phyloP scores from a whole-genome alignment of 1,140 invertebrate species.

The Drosophila watanabei region DNA sequence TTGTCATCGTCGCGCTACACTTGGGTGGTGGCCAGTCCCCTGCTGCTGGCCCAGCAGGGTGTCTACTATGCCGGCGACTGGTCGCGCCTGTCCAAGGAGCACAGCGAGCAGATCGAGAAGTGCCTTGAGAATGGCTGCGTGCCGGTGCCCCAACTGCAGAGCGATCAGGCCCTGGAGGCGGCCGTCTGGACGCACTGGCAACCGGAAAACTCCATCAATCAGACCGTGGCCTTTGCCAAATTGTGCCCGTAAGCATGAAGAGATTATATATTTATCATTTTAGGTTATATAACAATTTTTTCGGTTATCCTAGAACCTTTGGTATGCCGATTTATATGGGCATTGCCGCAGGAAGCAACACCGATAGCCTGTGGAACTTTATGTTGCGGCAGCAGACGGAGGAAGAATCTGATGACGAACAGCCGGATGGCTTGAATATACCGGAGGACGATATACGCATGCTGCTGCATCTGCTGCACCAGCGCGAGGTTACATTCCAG shows the following conservation, averaged over 20 bases:
- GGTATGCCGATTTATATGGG: slow-evolving; percentile 76
- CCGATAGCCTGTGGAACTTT: slow-evolving; percentile 53
- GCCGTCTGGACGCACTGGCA: slow-evolving; percentile 79
- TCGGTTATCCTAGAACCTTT: slow-evolving; percentile 57
- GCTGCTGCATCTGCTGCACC: slow-evolving; percentile 57
- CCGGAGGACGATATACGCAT: slow-evolving; percentile 57
- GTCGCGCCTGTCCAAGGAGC: slow-evolving; percentile 60
- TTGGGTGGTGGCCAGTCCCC: slow-evolving; percentile 66
- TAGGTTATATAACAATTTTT: neutral
- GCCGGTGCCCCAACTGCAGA: slow-evolving; percentile 32
- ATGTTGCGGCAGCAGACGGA: slow-evolving; percentile 40
- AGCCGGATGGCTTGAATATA: slow-evolving; percentile 54
- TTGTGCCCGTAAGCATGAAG: slow-evolving; percentile 56
- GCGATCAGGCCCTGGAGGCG: slow-evolving; percentile 53
- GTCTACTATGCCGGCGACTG: slow-evolving; percentile 78
- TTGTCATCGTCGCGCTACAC: slow-evolving; percentile 44
- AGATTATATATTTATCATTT: neutral
- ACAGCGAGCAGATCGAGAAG: slow-evolving; percentile 49
- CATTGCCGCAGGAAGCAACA: slow-evolving; percentile 5
- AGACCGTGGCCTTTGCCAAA: slow-evolving; percentile 50
- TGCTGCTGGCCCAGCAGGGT: slow-evolving; percentile 73
- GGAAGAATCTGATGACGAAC: neutral
- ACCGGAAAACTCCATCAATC: slow-evolving; percentile 57
- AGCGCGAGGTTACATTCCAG: slow-evolving; percentile 50
- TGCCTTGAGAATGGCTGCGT: slow-evolving; percentile 69